Percentiles rank a stretch among this genome's conserved stretches.
phyloP scores from a whole-genome alignment of 2,888 invertebrate species.

The Branchellion lobata region DNA sequence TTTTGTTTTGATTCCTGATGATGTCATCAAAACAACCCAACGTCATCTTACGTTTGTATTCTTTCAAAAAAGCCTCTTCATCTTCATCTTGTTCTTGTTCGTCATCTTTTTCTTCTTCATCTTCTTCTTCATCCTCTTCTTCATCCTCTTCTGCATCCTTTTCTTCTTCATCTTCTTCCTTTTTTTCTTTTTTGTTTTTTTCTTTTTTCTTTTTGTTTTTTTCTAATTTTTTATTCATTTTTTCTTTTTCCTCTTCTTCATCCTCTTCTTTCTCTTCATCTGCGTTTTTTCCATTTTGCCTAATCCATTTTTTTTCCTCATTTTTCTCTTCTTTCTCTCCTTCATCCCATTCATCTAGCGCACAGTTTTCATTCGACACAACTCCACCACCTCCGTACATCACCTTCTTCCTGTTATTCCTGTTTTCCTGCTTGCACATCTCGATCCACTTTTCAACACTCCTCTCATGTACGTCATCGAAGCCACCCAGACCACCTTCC shows the following conservation, averaged over 20 bases:
- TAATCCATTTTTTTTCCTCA: neutral
- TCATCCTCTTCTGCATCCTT: no score
- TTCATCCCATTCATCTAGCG: neutral
- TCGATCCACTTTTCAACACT: constrained; percentile 18
- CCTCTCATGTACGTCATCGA: neutral
- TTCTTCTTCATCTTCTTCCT: no score
- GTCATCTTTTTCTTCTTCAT: no score
- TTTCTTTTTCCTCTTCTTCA: neutral
- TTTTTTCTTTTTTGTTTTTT: no score
- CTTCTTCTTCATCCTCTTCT: no score
- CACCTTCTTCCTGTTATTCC: no score
- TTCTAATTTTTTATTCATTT: neutral
- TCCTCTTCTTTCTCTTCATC: neutral
- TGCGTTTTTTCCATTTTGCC: neutral
- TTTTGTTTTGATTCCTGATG: neutral
- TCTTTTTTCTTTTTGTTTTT: neutral
- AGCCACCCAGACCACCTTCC: neutral
- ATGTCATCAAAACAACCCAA: no score
- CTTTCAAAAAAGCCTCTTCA: no score
- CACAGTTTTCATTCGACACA: no score
- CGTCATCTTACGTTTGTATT: no score
- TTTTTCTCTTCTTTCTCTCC: neutral
- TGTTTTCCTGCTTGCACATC: neutral
- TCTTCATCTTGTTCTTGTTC: no score
- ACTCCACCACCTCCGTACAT: no score